A percentile compares a stretch with the other conserved stretches of the same genome.
Evolutionary conservation across 37 sponge, comb jelly and placozoan genomes (phyloP).

Genomic region (Chondrosia reniformis): DNA sequence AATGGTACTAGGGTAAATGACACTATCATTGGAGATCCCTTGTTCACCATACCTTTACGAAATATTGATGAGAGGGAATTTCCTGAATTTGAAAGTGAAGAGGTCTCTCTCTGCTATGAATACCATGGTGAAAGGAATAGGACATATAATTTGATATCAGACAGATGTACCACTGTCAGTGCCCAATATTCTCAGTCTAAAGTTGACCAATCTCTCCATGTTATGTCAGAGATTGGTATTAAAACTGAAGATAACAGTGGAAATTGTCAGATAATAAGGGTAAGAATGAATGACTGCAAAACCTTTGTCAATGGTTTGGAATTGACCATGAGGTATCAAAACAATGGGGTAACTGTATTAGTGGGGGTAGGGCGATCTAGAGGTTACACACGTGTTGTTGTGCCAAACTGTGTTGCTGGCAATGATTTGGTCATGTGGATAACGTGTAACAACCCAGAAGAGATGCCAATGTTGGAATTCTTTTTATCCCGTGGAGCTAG

Average conservation of each 20-base stretch:
- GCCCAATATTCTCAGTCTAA: conserved; percentile 28
- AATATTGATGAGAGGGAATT: too few relatives aligned
- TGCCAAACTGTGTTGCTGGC: conserved; percentile 8
- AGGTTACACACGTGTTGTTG: conserved; percentile 18
- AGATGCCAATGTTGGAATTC: conserved; percentile 15
- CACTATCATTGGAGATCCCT: conserved; percentile 10
- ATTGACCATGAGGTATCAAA: background rate
- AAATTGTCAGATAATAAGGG: conserved; percentile 26
- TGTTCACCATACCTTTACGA: background rate
- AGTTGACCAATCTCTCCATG: conserved; percentile 5
- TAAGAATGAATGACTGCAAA: conserved; percentile 36
- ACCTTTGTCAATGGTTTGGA: conserved; percentile 5
- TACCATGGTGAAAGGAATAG: conserved; percentile 28
- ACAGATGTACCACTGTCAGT: conserved; percentile 58
- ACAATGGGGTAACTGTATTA: conserved; percentile 35
- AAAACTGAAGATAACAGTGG: conserved; percentile 21
- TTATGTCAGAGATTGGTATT: conserved; percentile 52
- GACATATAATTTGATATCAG: conserved; percentile 52
- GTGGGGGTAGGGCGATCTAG: conserved; percentile 23
- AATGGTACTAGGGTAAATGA: background rate
- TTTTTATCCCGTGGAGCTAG: background rate
- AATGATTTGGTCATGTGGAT: conserved; percentile 24
- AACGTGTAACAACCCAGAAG: background rate
- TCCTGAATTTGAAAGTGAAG: background rate
- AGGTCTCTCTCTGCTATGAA: conserved; percentile 54